Evolutionary conservation across 1,140 invertebrate species (phyloP).

Genomic region (Atopsyche davidsoni): DNA sequence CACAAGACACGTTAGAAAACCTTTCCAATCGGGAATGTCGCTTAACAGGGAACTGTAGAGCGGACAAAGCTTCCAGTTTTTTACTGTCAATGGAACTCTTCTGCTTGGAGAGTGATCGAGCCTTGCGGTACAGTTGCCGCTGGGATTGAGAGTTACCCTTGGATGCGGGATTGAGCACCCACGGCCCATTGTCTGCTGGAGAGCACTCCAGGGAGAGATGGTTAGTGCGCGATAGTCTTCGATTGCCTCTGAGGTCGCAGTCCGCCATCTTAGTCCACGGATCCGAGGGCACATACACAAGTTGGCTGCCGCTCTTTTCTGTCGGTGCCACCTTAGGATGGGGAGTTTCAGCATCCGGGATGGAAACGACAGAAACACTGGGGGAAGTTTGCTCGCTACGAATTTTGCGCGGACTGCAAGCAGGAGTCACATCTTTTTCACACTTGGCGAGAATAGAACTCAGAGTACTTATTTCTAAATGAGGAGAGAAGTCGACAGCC

Average conservation of each 20-base stretch:
- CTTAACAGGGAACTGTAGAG: constrained; percentile 14
- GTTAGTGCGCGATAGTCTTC: constrained; percentile 15
- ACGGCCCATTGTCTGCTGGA: constrained; percentile 22
- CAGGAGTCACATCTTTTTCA: constrained; percentile 13
- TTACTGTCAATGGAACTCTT: constrained; percentile 17
- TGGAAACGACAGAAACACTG: constrained; percentile 33
- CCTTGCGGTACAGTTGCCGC: constrained; percentile 21
- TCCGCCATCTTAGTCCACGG: constrained; percentile 39
- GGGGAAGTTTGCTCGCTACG: constrained; percentile 38
- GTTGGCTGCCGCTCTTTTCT: constrained; percentile 35
- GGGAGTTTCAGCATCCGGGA: constrained; percentile 23
- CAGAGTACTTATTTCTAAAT: constrained; percentile 26
- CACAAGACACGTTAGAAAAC: constrained; percentile 16
- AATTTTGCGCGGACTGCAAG: constrained; percentile 31
- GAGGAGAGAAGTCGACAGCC: constrained; percentile 24
- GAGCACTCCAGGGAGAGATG: constrained; percentile 23
- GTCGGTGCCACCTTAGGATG: constrained; percentile 30
- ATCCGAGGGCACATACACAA: constrained; percentile 34
- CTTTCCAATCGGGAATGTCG: constrained; percentile 16
- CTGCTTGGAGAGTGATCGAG: constrained; percentile 23
- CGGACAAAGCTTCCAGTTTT: constrained; percentile 10
- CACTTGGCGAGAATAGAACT: constrained; percentile 25
- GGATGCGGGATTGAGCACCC: constrained; percentile 21
- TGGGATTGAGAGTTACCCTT: constrained; percentile 24
- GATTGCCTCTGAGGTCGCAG: constrained; percentile 10